Conservation (phyloP, 2,113 vertebrate genomes). For the Etheostoma spectabile region DNA sequence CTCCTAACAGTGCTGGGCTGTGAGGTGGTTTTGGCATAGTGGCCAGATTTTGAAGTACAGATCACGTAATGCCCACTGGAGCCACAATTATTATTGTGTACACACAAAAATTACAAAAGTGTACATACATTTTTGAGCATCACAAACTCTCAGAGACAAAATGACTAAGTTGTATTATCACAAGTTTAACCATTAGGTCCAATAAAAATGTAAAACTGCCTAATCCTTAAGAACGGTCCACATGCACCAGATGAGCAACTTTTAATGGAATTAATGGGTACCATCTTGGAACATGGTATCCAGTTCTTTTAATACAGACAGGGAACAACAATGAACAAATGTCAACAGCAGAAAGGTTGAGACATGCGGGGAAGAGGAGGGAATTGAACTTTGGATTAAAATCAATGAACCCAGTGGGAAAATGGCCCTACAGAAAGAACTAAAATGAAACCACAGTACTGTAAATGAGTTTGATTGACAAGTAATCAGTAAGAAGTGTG, state of each 20-base stretch:
- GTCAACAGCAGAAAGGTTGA: background rate
- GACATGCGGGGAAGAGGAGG: background rate
- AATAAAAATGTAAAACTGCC: background rate
- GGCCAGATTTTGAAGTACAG: background rate
- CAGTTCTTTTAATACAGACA: background rate
- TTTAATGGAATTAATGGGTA: background rate
- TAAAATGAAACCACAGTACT: background rate
- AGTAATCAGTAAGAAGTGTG: conserved; percentile 20
- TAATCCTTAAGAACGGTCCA: background rate
- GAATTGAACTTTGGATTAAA: background rate
- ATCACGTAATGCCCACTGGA: background rate
- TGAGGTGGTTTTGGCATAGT: too few relatives aligned
- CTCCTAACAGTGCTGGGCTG: background rate
- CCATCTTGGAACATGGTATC: background rate
- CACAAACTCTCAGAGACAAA: background rate
- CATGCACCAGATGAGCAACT: background rate
- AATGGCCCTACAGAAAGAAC: background rate
- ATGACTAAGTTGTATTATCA: background rate
- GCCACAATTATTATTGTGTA: background rate
- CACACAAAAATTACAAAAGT: background rate
- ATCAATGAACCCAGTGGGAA: background rate
- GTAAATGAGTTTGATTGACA: conserved; percentile 33
- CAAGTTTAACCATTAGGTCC: background rate
- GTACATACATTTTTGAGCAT: background rate
- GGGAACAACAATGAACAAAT: background rate